These are phyloP conservation scores for Atta colombica DNA, from an alignment of 1,140 invertebrate species.

Conservation along the genomic window DNA sequence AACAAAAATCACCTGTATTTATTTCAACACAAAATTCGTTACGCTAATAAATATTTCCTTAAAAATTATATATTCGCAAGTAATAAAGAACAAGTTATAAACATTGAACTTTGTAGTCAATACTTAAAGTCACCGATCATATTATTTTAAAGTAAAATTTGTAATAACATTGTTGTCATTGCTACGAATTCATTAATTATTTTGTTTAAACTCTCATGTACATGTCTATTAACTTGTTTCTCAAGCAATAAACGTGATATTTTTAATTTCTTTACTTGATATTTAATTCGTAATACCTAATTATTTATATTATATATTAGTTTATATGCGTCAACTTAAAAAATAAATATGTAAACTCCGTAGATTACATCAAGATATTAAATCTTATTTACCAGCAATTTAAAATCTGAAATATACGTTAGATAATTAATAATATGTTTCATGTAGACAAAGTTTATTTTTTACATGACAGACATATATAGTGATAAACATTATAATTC, in stretches of 20 bases:
- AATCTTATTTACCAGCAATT: background rate
- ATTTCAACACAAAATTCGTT: background rate
- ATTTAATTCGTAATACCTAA: background rate
- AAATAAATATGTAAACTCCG: background rate
- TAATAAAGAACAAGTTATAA: background rate
- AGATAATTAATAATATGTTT: constrained; percentile 17
- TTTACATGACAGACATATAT: background rate
- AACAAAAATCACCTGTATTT: background rate
- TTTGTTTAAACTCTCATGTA: background rate
- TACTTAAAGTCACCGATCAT: no score
- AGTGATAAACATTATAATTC: background rate
- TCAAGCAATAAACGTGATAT: background rate
- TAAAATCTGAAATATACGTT: constrained; percentile 9
- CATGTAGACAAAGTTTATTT: background rate
- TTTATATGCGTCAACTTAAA: background rate
- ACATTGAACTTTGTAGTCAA: background rate
- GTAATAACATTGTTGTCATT: no score
- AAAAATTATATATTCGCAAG: background rate
- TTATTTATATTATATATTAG: background rate
- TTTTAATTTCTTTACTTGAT: background rate
- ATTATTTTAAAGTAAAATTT: background rate
- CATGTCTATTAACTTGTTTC: background rate
- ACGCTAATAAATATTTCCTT: background rate
- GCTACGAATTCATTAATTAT: background rate
- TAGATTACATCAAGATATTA: background rate